Percentiles rank a stretch among this genome's conserved stretches.
Evolutionary conservation across 2,888 invertebrate genomes (phyloP).

Genomic region (Andrena chrysosceles): DNA sequence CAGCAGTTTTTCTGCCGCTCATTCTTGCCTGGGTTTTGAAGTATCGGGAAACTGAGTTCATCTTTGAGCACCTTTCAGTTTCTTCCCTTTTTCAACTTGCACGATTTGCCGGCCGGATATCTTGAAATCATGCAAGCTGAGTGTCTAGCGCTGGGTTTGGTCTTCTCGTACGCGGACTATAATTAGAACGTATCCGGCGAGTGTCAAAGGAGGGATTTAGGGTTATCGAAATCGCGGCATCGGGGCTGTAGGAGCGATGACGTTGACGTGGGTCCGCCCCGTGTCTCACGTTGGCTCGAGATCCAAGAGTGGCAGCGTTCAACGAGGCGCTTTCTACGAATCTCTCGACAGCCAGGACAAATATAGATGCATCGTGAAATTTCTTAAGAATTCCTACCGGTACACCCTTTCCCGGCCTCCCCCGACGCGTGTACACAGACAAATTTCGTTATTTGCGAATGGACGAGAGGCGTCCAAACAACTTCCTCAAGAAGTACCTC

Average conservation of each 20-base stretch:
- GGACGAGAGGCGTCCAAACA: constrained; percentile 18
- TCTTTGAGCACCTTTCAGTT: too few species aligned
- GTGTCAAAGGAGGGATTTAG: constrained; percentile 11
- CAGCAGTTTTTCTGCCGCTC: background rate
- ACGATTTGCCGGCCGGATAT: background rate
- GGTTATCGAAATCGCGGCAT: constrained; percentile 54
- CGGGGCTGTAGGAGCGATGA: constrained; percentile 41
- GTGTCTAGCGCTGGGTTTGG: background rate
- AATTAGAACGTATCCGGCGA: constrained; percentile 32
- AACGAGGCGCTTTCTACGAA: constrained; percentile 44
- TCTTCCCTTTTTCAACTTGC: background rate
- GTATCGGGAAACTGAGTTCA: constrained; percentile 10
- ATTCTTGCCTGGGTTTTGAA: background rate
- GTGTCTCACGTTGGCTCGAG: constrained; percentile 21
- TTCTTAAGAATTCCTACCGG: constrained; percentile 46
- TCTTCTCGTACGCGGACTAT: background rate
- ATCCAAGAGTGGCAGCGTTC: constrained; percentile 31
- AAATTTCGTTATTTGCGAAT: constrained; percentile 57
- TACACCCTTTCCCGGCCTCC: background rate
- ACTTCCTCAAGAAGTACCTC: constrained; percentile 13
- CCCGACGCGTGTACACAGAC: constrained; percentile 37
- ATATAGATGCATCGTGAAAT: constrained; percentile 50
- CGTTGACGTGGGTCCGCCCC: constrained; percentile 56
- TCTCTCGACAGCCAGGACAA: constrained; percentile 42
- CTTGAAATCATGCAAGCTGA: background rate